Evolutionary conservation across 2,113 vertebrate genomes (phyloP).

Genomic region (Tetrax tetrax): DNA sequence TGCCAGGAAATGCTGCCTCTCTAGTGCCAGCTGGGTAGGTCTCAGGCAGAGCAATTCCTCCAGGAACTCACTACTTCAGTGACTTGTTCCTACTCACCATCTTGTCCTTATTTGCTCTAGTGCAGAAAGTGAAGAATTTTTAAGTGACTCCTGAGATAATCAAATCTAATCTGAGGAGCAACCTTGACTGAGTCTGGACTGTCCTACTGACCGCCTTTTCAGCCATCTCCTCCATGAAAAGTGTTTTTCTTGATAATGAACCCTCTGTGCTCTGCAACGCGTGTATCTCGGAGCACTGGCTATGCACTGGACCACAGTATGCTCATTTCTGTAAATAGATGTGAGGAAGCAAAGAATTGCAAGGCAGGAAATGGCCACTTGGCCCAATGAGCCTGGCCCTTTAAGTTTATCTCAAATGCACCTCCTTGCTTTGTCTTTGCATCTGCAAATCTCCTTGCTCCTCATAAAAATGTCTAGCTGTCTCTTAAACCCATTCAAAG

Average conservation of each 20-base stretch:
- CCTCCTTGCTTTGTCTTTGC: conserved; percentile 66
- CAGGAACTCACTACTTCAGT: neutral
- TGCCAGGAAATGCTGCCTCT: neutral
- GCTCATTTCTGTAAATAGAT: neutral
- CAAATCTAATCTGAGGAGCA: neutral
- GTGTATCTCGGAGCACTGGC: neutral
- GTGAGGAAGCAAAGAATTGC: conserved; percentile 28
- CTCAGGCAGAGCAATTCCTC: neutral
- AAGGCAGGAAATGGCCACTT: conserved; percentile 67
- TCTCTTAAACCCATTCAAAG: conserved; percentile 60
- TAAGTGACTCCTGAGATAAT: neutral
- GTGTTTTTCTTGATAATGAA: neutral
- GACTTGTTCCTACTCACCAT: neutral
- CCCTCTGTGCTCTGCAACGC: neutral
- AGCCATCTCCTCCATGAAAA: neutral
- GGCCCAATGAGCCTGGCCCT: conserved; percentile 51
- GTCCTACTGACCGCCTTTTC: neutral
- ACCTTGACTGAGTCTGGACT: neutral
- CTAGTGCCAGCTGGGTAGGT: neutral
- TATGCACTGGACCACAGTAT: fast-evolving
- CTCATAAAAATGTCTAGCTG: conserved; percentile 67
- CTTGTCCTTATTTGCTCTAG: neutral
- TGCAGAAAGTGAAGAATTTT: neutral
- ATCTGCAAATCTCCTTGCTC: conserved; percentile 65
- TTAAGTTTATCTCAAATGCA: conserved; percentile 40